Evolutionary conservation across 92 coral and sea anemone species (phyloP).

Genomic region (Paramuricea clavata): DNA sequence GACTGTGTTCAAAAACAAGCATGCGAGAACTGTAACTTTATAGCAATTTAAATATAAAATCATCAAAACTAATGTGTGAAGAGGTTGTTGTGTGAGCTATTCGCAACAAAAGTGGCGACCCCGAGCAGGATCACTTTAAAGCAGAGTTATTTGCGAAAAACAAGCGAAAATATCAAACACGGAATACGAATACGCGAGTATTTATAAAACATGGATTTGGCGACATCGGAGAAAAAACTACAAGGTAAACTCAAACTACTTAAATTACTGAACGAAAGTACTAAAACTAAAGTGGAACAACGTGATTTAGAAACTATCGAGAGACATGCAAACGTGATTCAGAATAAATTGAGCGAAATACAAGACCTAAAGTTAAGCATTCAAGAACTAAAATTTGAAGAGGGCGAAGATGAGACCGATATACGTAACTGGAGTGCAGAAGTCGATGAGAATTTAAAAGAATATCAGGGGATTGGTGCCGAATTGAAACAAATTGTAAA

Average conservation of each 20-base stretch:
- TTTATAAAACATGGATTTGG: no score
- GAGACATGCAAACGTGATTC: neutral
- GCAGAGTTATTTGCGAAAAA: neutral
- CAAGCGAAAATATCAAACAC: neutral
- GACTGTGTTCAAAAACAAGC: no score
- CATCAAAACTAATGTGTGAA: no score
- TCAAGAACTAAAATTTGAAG: conserved; percentile 9
- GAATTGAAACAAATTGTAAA: neutral
- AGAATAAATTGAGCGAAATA: neutral
- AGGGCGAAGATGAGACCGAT: neutral
- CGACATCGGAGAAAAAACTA: no score
- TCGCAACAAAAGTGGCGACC: neutral
- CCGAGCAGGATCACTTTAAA: neutral
- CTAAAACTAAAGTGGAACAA: neutral
- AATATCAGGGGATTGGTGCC: neutral
- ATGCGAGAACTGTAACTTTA: no score
- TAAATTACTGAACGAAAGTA: neutral
- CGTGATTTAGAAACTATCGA: conserved; percentile 16
- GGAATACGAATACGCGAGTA: neutral
- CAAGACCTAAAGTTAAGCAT: neutral
- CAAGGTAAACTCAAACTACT: neutral
- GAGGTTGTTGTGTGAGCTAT: neutral
- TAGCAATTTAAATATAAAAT: neutral
- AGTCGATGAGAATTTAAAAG: neutral
- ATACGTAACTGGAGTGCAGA: neutral